phyloP scores from a whole-genome alignment of 2,888 invertebrate species.

The Netelia melanura region DNA sequence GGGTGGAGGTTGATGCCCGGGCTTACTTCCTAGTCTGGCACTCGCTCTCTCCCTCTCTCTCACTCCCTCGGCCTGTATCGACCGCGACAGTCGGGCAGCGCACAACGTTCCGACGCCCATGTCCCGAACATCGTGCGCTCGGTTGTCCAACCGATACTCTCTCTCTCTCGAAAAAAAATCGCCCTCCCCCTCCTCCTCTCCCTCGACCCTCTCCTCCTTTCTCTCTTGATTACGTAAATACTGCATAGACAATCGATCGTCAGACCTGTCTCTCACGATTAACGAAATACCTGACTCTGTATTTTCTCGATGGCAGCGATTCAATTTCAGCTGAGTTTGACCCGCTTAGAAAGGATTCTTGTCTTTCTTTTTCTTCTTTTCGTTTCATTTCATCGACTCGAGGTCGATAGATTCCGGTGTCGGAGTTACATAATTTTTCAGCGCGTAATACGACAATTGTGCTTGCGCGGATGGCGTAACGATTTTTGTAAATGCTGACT shows the following conservation, averaged over 20 bases:
- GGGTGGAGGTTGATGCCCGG: slow-evolving; percentile 83
- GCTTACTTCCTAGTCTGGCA: slow-evolving; percentile 82
- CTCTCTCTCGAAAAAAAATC: neutral
- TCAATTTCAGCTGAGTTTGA: slow-evolving; percentile 7
- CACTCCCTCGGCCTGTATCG: slow-evolving; percentile 79
- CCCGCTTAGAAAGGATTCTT: neutral
- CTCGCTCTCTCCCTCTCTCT: slow-evolving; percentile 61
- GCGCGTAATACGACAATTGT: neutral
- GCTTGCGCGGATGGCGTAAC: slow-evolving; percentile 7
- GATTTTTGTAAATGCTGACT: slow-evolving; percentile 9
- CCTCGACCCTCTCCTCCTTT: slow-evolving; percentile 22
- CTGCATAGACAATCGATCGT: slow-evolving; percentile 49
- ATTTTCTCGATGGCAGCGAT: neutral
- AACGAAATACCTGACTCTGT: slow-evolving; percentile 8
- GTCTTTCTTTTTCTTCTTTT: neutral
- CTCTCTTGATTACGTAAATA: slow-evolving; percentile 28
- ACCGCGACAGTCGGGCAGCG: slow-evolving; percentile 77
- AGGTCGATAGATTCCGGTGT: neutral
- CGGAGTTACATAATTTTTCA: slow-evolving; percentile 17
- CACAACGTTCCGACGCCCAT: slow-evolving; percentile 78
- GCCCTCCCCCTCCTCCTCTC: slow-evolving; percentile 27
- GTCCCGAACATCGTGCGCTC: slow-evolving; percentile 62
- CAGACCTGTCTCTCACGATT: slow-evolving; percentile 27
- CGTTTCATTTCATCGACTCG: neutral
- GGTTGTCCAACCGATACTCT: slow-evolving; percentile 61